Conservation (phyloP, 2,888 invertebrate genomes). For the Agapostemon virescens region DNA sequence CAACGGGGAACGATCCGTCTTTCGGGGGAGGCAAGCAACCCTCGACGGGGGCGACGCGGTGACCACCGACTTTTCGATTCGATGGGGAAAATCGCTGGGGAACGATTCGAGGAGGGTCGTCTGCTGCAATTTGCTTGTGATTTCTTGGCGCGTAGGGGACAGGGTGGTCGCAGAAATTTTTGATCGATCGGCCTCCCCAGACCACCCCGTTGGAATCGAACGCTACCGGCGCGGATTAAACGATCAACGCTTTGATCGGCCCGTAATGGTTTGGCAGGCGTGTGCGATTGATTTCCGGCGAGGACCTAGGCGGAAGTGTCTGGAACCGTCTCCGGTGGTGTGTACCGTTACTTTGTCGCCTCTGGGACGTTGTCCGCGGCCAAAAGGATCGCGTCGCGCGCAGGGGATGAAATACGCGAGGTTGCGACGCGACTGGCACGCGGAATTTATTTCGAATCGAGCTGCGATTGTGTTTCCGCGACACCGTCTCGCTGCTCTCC, state of each 20-base stretch:
- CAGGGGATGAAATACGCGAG: background rate
- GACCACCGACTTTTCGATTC: conserved; percentile 2
- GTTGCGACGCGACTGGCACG: background rate
- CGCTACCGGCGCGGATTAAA: too few species aligned
- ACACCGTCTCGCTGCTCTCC: conserved; percentile 4
- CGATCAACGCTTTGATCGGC: too few species aligned
- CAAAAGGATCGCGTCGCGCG: background rate
- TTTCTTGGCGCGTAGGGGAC: background rate
- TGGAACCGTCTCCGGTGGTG: too few species aligned
- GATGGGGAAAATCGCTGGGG: background rate
- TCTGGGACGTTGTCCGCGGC: too few species aligned
- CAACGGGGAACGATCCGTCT: background rate
- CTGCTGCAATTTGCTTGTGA: background rate
- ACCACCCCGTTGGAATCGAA: too few species aligned
- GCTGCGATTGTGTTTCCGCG: conserved; percentile 15
- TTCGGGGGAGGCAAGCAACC: background rate
- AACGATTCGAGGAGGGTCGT: background rate
- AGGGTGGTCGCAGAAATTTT: too few species aligned
- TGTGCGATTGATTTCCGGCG: too few species aligned
- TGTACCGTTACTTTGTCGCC: too few species aligned
- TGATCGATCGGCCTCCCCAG: too few species aligned
- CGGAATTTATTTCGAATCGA: conserved; percentile 15
- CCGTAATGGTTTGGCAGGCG: too few species aligned
- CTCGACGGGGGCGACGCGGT: conserved; percentile 2
- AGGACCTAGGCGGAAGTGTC: too few species aligned